phyloP scores from a whole-genome alignment of 2,888 invertebrate genomes.

The Gymnosoma rotundatum region DNA sequence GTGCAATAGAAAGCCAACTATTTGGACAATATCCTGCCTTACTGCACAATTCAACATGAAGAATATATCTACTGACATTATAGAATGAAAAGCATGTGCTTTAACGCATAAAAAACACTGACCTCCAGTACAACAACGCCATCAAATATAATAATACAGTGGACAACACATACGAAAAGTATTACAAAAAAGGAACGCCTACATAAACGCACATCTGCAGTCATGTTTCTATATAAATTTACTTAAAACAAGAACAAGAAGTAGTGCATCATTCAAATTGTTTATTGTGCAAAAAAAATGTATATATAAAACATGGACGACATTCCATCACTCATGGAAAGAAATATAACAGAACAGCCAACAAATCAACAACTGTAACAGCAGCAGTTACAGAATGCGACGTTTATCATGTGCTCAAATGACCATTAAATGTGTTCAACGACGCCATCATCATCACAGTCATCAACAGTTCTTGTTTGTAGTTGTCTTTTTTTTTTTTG shows the following conservation, averaged over 20 bases:
- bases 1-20: conserved; percentile 4
- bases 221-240: conserved; percentile 6
- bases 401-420: conserved; percentile 82
- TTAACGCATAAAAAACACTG: conserved; percentile 77
- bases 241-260: conserved; percentile 56
- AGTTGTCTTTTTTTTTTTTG: conserved; percentile 29
- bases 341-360: conserved; percentile 29
- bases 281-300: conserved; percentile 16
- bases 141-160: conserved; percentile 15
- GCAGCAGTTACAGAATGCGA: conserved; percentile 75
- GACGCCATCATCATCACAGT: conserved; percentile 72
- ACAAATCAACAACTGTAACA: conserved; percentile 64
- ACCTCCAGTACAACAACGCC: conserved; percentile 71
- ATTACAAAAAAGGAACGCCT: conserved; percentile 50
- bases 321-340: conserved; percentile 69
- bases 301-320: conserved; percentile 62
- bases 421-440: conserved; percentile 81
- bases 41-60: conserved; percentile 73
- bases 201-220: conserved; percentile 15
- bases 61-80: conserved; percentile 46
- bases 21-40: conserved; percentile 53
- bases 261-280: conserved; percentile 58
- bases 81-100: conserved; percentile 64
- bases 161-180: conserved; percentile 55
- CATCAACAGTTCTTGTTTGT: conserved; percentile 61